Conservation (phyloP, 2,797 vertebrate genomes). For the Lycodopsis pacificus region DNA sequence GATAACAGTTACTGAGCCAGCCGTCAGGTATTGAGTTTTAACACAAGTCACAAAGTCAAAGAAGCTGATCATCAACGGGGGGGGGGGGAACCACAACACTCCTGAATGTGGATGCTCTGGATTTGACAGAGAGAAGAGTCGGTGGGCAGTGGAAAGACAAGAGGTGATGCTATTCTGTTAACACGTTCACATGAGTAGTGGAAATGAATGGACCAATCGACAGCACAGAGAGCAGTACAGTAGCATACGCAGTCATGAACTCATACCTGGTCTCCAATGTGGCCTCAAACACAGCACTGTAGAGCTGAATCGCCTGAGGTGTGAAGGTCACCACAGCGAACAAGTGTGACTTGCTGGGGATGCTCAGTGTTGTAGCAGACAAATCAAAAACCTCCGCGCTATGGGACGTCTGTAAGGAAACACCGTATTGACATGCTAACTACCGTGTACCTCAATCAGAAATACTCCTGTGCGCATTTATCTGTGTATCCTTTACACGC, state of each 20-base stretch:
- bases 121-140: not conserved
- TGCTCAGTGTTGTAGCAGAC: slow-evolving; percentile 45
- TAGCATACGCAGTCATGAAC: not conserved
- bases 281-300: slow-evolving; percentile 69
- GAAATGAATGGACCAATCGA: not conserved
- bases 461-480: not conserved
- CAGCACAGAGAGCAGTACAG: not conserved
- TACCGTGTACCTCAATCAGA: not conserved
- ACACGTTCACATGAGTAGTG: not conserved
- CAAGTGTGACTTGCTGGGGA: slow-evolving; percentile 65
- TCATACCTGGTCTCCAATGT: slow-evolving; percentile 61
- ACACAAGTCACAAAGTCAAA: too few relatives aligned
- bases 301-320: slow-evolving; percentile 62
- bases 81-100: too few relatives aligned
- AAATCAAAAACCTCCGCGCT: slow-evolving; percentile 64
- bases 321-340: slow-evolving; percentile 70
- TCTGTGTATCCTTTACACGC: not conserved
- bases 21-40: too few relatives aligned
- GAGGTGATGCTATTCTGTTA: not conserved
- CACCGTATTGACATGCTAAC: not conserved
- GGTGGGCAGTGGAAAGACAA: not conserved
- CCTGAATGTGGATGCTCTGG: slow-evolving; percentile 65
- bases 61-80: too few relatives aligned
- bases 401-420: slow-evolving; percentile 40
- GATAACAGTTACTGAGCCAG: too few relatives aligned